Percentiles rank a stretch among this genome's conserved stretches.
phyloP scores from a whole-genome alignment of 37 sponge, comb jelly and placozoan genomes.

The Cliona cf. orientalis region DNA sequence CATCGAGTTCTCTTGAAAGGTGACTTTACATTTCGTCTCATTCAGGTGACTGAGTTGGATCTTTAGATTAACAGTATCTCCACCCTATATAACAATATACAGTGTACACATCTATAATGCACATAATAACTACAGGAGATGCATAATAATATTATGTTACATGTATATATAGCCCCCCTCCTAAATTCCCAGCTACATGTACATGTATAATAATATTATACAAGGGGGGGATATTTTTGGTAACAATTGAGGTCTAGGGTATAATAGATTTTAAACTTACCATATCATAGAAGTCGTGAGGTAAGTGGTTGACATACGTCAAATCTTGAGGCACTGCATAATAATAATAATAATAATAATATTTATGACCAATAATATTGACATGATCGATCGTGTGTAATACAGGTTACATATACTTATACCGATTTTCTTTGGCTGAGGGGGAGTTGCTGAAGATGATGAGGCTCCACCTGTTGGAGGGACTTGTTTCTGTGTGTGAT shows the following conservation, averaged over 20 bases:
- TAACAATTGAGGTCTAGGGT: not conserved
- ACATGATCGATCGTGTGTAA: too few relatives aligned
- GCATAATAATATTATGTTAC: too few relatives aligned
- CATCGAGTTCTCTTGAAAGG: conserved; percentile 15
- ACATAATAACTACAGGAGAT: not conserved
- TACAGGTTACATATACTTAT: too few relatives aligned
- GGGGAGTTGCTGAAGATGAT: too few relatives aligned
- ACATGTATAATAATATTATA: not conserved
- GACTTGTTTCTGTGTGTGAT: too few relatives aligned
- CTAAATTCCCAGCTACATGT: too few relatives aligned
- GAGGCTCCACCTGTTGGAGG: too few relatives aligned
- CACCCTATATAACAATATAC: conserved; percentile 2
- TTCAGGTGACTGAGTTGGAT: not conserved
- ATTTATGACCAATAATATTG: too few relatives aligned
- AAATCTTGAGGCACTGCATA: conserved; percentile 5
- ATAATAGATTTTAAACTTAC: conserved; percentile 2
- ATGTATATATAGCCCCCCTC: too few relatives aligned
- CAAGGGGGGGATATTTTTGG: not conserved
- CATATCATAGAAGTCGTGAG: conserved; percentile 13
- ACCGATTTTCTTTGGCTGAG: too few relatives aligned
- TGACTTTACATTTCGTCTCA: not conserved
- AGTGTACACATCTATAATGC: not conserved
- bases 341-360: not conserved
- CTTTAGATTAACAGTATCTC: conserved; percentile 2
- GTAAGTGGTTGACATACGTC: not conserved